Evolutionary conservation across 2,797 vertebrate species (phyloP).

Genomic region (Allobates femoralis): DNA sequence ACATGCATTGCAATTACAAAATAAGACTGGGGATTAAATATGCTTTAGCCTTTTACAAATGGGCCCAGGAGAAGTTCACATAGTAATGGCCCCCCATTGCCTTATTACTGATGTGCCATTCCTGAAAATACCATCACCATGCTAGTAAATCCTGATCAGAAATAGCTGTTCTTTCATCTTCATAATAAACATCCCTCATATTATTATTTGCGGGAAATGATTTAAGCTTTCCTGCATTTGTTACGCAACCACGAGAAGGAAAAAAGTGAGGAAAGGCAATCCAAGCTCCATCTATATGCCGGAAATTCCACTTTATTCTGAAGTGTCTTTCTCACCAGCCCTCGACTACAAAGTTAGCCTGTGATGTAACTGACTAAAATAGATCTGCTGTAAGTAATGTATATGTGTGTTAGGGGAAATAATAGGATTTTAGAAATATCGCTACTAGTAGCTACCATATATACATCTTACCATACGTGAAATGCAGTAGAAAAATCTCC

Average conservation of each 20-base stretch:
- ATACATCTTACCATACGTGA: neutral
- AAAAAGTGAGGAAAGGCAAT: constrained; percentile 37
- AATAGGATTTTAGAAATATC: neutral
- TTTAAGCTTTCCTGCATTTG: constrained; percentile 51
- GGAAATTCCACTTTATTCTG: constrained; percentile 41
- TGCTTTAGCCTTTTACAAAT: constrained; percentile 18
- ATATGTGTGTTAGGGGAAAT: constrained; percentile 1
- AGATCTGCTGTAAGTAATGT: neutral
- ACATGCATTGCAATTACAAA: neutral
- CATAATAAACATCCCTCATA: constrained; percentile 28
- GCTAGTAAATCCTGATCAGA: constrained; percentile 25
- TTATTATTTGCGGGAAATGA: constrained; percentile 37
- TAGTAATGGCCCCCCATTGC: neutral
- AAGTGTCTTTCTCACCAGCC: constrained; percentile 46
- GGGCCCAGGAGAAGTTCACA: constrained; percentile 12
- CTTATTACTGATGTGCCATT: neutral
- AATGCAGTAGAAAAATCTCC: neutral
- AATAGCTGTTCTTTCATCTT: constrained; percentile 2
- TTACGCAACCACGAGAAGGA: constrained; percentile 27
- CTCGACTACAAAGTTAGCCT: constrained; percentile 25
- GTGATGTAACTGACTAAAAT: constrained; percentile 28
- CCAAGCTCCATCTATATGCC: constrained; percentile 7
- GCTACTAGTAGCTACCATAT: neutral
- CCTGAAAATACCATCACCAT: neutral
- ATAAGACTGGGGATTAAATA: constrained; percentile 8